Conservation (phyloP, 1,140 invertebrate genomes). For the Goniozus legneri region DNA sequence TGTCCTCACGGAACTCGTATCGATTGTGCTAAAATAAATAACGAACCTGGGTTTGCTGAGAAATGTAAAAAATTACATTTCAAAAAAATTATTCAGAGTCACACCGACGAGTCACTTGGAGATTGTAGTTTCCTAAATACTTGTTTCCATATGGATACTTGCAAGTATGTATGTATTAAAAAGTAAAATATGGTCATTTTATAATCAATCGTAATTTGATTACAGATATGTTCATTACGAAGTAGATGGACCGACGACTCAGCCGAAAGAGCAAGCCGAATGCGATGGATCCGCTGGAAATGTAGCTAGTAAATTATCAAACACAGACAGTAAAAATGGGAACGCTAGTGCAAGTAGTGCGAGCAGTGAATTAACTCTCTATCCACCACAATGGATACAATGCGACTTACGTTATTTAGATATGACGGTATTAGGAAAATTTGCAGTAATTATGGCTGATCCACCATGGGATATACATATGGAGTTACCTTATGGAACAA, state of each 20-base stretch:
- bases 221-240: constrained; percentile 89
- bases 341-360: constrained; percentile 33
- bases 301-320: constrained; percentile 16
- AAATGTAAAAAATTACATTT: constrained; percentile 92
- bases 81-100: constrained; percentile 94
- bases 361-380: constrained; percentile 59
- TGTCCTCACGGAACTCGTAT: constrained; percentile 91
- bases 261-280: constrained; percentile 46
- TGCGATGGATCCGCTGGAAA: constrained; percentile 17
- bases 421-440: constrained; percentile 92
- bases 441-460: constrained; percentile 92
- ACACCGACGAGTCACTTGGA: constrained; percentile 93
- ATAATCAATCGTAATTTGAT: constrained; percentile 10
- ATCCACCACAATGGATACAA: constrained; percentile 94
- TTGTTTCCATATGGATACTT: constrained; percentile 98
- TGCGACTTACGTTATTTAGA: constrained; percentile 94
- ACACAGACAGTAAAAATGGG: constrained; percentile 26
- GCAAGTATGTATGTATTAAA: constrained; percentile 69
- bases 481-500: constrained; percentile 98
- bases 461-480: constrained; percentile 98
- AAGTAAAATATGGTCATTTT: background rate
- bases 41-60: constrained; percentile 51
- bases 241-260: constrained; percentile 67
- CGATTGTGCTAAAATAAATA: constrained; percentile 75
- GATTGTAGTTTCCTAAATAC: constrained; percentile 98